A percentile compares a stretch with the other conserved stretches of the same genome.
Conservation (phyloP, 2,113 vertebrate species). For the Amia ocellicauda region DNA sequence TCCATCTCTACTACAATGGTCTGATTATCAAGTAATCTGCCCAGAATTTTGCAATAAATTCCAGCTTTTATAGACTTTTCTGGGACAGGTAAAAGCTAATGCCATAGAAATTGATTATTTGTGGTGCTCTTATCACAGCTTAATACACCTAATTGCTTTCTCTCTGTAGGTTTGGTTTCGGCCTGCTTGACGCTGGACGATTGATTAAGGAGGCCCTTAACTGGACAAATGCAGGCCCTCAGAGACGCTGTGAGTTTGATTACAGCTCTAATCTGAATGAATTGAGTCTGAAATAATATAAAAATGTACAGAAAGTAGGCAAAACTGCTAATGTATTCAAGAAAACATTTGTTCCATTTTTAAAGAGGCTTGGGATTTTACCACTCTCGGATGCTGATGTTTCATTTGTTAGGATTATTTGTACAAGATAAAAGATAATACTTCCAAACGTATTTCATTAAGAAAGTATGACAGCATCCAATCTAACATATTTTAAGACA, state of each 20-base stretch:
- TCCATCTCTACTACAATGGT: constrained; percentile 42
- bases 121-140: constrained; percentile 62
- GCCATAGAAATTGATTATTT: constrained; percentile 60
- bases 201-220: constrained; percentile 50
- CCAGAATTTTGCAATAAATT: constrained; percentile 54
- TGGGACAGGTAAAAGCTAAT: constrained; percentile 51
- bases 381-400: too few relatives aligned
- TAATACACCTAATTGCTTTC: constrained; percentile 66
- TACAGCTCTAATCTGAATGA: constrained; percentile 44
- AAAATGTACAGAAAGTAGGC: constrained; percentile 34
- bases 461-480: too few relatives aligned
- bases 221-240: constrained; percentile 48
- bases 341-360: too few relatives aligned
- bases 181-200: constrained; percentile 45
- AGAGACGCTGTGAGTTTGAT: constrained; percentile 45
- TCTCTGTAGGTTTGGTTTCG: constrained; percentile 51
- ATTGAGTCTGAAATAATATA: constrained; percentile 45
- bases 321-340: constrained; percentile 2
- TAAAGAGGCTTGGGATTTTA: too few relatives aligned
- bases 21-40: constrained; percentile 43
- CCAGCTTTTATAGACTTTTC: constrained; percentile 58
- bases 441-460: too few relatives aligned
- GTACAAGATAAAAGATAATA: too few relatives aligned
- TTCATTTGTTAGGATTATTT: too few relatives aligned
- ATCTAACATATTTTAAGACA: too few relatives aligned